Evolutionary conservation across 2,113 vertebrate genomes (phyloP).

Genomic region (Macheiramphus alcinus): DNA sequence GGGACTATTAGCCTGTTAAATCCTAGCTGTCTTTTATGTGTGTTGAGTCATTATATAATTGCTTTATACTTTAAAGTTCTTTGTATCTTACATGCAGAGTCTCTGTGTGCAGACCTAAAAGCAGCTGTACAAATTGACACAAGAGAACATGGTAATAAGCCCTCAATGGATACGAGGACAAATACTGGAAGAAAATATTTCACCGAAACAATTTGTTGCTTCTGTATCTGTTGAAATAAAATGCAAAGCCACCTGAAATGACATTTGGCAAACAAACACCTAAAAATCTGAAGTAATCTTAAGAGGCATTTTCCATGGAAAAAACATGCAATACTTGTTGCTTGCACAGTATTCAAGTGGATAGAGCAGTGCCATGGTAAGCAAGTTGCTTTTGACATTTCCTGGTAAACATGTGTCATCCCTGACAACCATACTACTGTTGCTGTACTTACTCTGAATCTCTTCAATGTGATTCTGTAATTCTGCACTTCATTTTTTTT

Average conservation of each 20-base stretch:
- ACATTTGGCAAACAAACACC: background rate
- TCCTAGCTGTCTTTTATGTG: background rate
- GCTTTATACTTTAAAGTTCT: background rate
- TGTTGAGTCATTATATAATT: background rate
- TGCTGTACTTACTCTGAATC: background rate
- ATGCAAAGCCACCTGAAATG: background rate
- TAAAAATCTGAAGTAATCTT: background rate
- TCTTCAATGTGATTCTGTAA: background rate
- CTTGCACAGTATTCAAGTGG: background rate
- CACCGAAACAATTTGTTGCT: fast-evolving
- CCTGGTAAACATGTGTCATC: background rate
- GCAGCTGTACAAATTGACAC: background rate
- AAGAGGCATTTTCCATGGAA: background rate
- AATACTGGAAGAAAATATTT: background rate
- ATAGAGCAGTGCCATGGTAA: background rate
- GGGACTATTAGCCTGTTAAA: background rate
- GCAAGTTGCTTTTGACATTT: background rate
- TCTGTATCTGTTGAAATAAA: background rate
- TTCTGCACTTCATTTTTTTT: background rate
- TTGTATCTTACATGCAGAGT: background rate
- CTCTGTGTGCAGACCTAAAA: background rate
- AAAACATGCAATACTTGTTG: background rate
- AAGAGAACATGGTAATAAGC: background rate
- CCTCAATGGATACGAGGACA: background rate
- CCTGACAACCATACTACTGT: background rate